Percentiles rank a stretch among this genome's conserved stretches.
phyloP scores from a whole-genome alignment of 1,140 invertebrate species.

The Lepidurus arcticus region DNA sequence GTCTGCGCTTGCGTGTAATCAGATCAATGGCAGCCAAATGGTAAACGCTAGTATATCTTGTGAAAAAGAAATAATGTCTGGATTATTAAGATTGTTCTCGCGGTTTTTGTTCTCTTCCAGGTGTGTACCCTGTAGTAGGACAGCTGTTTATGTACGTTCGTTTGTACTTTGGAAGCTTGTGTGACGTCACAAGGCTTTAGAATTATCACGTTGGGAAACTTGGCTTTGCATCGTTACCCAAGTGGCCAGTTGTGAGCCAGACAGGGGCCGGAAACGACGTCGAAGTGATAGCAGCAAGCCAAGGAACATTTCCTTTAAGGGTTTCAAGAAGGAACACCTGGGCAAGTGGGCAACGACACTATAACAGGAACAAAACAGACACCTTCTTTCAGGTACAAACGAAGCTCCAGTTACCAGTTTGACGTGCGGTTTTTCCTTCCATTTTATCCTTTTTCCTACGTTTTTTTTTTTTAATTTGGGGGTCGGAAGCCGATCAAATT shows the following conservation, averaged over 20 bases:
- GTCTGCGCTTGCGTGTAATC: too few species aligned
- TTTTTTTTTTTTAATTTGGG: neutral
- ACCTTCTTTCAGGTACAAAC: neutral
- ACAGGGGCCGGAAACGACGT: conserved; percentile 11
- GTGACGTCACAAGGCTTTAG: neutral
- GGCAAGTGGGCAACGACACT: neutral
- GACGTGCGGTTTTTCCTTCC: neutral
- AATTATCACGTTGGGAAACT: neutral
- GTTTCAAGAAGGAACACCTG: too few species aligned
- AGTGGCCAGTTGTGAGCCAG: neutral
- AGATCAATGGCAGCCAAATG: too few species aligned
- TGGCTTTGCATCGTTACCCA: neutral
- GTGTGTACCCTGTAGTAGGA: neutral
- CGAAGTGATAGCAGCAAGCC: neutral
- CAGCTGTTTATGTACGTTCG: neutral
- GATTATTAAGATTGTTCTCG: neutral
- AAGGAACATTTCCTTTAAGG: too few species aligned
- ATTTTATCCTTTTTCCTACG: neutral
- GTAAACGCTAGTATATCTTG: too few species aligned
- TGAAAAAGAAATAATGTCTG: too few species aligned
- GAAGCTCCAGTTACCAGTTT: too few species aligned
- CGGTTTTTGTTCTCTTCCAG: neutral
- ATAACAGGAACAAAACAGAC: neutral
- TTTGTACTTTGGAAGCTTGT: neutral
- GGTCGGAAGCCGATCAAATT: neutral